phyloP scores from a whole-genome alignment of 2,797 vertebrate species.

The Bradypodion pumilum region DNA sequence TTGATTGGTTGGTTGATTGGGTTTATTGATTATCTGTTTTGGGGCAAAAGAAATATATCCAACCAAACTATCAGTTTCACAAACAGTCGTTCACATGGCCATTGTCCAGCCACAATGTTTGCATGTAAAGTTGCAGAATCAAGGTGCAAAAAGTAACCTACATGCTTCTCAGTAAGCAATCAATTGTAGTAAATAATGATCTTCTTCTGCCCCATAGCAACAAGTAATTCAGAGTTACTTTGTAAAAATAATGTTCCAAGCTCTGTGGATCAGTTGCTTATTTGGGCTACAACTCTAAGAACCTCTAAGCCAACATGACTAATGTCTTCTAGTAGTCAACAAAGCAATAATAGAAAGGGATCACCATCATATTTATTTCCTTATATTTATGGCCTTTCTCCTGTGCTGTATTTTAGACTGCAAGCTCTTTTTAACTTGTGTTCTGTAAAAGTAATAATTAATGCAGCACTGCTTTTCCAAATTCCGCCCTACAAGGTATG shows the following conservation, averaged over 20 bases:
- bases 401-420: neutral
- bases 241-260: no score
- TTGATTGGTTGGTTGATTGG: no score
- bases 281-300: no score
- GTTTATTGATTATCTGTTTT: no score
- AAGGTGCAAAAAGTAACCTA: neutral
- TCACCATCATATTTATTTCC: neutral
- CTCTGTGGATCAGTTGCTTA: no score
- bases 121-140: neutral
- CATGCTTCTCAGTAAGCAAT: neutral
- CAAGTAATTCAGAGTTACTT: no score
- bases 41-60: neutral
- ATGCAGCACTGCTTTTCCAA: neutral
- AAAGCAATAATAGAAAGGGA: neutral
- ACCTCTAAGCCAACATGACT: no score
- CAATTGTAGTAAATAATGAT: no score
- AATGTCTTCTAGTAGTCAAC: no score
- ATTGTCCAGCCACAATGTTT: neutral
- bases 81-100: neutral
- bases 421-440: neutral
- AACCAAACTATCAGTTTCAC: no score
- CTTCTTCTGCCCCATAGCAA: no score
- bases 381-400: neutral
- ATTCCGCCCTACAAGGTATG: no score
- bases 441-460: neutral